Evolutionary conservation across 2,113 vertebrate species (phyloP).

Genomic region (Peucedramus taeniatus): DNA sequence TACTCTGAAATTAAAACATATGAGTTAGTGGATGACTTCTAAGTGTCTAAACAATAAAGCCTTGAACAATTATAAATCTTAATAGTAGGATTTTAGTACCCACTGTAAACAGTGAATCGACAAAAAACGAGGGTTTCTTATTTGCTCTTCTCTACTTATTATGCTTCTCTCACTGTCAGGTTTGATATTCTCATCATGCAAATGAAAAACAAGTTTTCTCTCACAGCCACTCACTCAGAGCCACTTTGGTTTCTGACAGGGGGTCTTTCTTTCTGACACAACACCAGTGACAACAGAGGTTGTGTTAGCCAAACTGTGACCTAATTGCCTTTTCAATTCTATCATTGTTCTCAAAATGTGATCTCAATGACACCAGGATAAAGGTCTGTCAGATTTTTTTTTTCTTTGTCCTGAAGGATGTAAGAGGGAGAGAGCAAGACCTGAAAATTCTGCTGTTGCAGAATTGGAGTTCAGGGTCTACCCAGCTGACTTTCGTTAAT

Average conservation of each 20-base stretch:
- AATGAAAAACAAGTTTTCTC: constrained; percentile 6
- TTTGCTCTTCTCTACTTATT: neutral
- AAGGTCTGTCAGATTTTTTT: neutral
- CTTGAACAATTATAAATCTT: neutral
- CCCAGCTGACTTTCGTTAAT: neutral
- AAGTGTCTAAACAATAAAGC: neutral
- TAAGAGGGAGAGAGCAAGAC: neutral
- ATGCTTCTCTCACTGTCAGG: neutral
- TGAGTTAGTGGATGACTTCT: neutral
- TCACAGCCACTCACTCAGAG: neutral
- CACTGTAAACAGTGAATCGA: neutral
- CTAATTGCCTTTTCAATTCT: constrained; percentile 10
- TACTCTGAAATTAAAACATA: neutral
- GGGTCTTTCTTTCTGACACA: neutral
- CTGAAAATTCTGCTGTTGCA: neutral
- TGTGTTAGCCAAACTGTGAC: neutral
- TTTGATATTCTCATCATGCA: neutral
- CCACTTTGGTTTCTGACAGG: neutral
- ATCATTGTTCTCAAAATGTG: constrained; percentile 11
- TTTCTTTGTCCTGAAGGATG: neutral
- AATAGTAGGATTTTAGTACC: neutral
- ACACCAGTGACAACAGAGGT: neutral
- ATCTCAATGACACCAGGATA: neutral
- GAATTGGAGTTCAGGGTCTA: neutral
- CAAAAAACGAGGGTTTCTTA: accelerated